Evolutionary conservation across 1,140 invertebrate genomes (phyloP).

Genomic region (Hydropsyche tenuis): DNA sequence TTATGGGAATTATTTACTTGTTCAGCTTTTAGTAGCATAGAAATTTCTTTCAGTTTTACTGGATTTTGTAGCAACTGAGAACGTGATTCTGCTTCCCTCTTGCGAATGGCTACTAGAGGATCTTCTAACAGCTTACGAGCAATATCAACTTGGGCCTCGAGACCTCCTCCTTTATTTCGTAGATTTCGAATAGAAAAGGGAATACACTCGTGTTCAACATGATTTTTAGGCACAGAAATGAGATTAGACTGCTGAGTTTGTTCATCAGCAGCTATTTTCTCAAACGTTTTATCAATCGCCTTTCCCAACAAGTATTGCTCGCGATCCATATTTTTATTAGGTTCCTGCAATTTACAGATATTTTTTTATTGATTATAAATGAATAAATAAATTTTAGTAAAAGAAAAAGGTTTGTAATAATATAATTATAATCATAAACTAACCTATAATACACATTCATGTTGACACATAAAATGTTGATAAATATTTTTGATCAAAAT

Average conservation of each 20-base stretch:
- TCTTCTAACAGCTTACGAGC: conserved; percentile 88
- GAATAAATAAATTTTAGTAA: too few species aligned
- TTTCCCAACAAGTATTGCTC: conserved; percentile 93
- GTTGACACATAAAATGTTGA: too few species aligned
- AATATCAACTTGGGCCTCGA: conserved; percentile 77
- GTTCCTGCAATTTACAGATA: conserved; percentile 59
- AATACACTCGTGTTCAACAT: conserved; percentile 77
- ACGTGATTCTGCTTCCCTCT: conserved; percentile 82
- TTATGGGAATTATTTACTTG: conserved; percentile 54
- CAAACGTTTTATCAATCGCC: conserved; percentile 84
- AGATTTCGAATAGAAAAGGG: conserved; percentile 76
- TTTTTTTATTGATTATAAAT: too few species aligned
- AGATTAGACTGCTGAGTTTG: conserved; percentile 57
- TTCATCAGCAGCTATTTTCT: conserved; percentile 69
- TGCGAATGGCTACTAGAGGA: conserved; percentile 84
- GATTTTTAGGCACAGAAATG: conserved; percentile 65
- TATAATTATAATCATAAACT: too few species aligned
- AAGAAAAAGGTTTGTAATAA: too few species aligned
- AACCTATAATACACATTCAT: too few species aligned
- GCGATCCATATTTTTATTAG: conserved; percentile 73
- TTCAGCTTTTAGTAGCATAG: conserved; percentile 74
- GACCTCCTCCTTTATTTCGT: conserved; percentile 58
- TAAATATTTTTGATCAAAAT: too few species aligned
- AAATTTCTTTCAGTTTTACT: conserved; percentile 84
- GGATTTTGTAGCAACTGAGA: conserved; percentile 86